A percentile compares a stretch with the other conserved stretches of the same genome.
Conservation (phyloP, 2,797 vertebrate genomes). For the Argyrosomus regius region DNA sequence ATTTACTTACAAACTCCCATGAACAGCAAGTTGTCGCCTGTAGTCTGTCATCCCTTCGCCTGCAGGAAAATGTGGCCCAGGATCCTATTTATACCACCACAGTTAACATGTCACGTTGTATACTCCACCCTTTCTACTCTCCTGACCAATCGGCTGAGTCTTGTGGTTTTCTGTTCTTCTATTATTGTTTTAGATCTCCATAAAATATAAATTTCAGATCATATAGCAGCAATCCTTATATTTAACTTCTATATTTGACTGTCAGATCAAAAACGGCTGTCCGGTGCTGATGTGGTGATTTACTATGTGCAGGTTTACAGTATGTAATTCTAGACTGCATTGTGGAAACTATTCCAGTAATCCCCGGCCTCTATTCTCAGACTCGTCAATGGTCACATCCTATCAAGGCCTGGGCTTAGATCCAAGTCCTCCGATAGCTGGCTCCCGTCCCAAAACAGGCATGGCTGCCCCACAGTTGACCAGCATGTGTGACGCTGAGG, state of each 20-base stretch:
- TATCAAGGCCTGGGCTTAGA: slow-evolving; percentile 17
- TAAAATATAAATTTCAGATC: not conserved
- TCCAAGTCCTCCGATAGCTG: slow-evolving; percentile 41
- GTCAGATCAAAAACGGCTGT: not conserved
- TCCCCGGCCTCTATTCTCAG: slow-evolving; percentile 64
- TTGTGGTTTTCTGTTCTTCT: slow-evolving; percentile 1
- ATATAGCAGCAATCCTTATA: not conserved
- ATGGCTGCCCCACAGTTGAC: slow-evolving; percentile 4
- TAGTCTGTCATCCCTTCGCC: slow-evolving; percentile 33
- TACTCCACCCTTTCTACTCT: slow-evolving; percentile 52
- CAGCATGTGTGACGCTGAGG: slow-evolving; percentile 22
- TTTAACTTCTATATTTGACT: not conserved
- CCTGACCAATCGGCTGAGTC: slow-evolving; percentile 61
- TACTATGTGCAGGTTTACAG: not conserved
- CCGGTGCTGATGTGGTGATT: not conserved
- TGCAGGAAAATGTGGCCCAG: not conserved
- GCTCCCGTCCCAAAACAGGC: slow-evolving; percentile 16
- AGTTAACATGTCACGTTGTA: slow-evolving; percentile 29
- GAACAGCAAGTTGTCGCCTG: slow-evolving; percentile 10
- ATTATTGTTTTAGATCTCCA: not conserved
- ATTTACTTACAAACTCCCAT: slow-evolving; percentile 48
- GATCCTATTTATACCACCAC: slow-evolving; percentile 72
- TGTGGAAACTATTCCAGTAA: slow-evolving; percentile 70
- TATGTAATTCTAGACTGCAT: slow-evolving; percentile 38
- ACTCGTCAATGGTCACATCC: slow-evolving; percentile 28